Evolutionary conservation across 2,888 invertebrate species (phyloP).

Genomic region (Brenthis daphne): DNA sequence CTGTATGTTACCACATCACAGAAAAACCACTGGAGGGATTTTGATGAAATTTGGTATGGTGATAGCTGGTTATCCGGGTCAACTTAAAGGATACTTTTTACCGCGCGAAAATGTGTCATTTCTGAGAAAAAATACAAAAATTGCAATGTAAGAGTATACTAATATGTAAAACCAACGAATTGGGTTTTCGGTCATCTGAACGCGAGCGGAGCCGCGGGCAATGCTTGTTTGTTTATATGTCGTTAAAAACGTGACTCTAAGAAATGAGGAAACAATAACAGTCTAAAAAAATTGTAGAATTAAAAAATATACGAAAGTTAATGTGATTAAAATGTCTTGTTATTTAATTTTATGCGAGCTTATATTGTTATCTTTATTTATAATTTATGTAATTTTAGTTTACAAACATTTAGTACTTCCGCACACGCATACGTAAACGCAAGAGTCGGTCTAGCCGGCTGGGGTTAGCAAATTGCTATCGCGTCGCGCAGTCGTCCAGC

Average conservation of each 20-base stretch:
- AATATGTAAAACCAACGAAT: too few relatives aligned
- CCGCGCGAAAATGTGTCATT: too few relatives aligned
- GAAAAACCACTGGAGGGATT: too few relatives aligned
- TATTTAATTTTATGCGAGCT: conserved; percentile 1
- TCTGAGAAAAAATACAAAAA: too few relatives aligned
- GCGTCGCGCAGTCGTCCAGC: conserved; percentile 49
- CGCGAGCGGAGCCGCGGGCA: too few relatives aligned
- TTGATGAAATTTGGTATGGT: too few relatives aligned
- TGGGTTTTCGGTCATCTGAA: too few relatives aligned
- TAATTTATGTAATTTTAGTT: conserved; percentile 14
- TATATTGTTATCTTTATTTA: conserved; percentile 11
- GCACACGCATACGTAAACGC: conserved; percentile 22
- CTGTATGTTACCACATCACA: too few relatives aligned
- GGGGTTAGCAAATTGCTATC: conserved; percentile 32
- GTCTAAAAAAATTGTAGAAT: background rate
- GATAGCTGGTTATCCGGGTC: too few relatives aligned
- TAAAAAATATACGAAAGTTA: conserved; percentile 8
- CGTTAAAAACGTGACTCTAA: conserved; percentile 2
- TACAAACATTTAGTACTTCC: conserved; percentile 10
- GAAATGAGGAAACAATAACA: conserved; percentile 15
- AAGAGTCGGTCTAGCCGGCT: conserved; percentile 26
- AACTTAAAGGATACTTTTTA: too few relatives aligned
- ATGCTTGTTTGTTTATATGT: background rate
- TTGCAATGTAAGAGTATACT: too few relatives aligned
- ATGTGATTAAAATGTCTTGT: background rate